Conservation (phyloP, 2,797 vertebrate genomes). For the Hippoglossus hippoglossus region DNA sequence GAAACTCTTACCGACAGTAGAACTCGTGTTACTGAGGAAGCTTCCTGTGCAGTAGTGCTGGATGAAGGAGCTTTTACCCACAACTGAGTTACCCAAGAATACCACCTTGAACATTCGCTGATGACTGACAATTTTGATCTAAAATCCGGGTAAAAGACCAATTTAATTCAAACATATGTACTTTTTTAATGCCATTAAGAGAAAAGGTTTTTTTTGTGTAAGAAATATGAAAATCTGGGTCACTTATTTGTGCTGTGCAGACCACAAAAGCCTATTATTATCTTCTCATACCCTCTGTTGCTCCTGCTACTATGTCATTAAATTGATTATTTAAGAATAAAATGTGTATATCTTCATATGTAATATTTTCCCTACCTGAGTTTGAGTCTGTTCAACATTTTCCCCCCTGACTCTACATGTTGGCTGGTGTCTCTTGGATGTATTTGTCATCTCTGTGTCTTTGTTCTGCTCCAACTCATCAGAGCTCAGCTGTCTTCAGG, state of each 20-base stretch:
- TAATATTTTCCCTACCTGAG: conserved; percentile 66
- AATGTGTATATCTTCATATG: conserved; percentile 18
- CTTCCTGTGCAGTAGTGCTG: conserved; percentile 84
- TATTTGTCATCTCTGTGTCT: conserved; percentile 69
- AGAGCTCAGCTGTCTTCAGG: conserved; percentile 77
- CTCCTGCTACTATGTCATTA: neutral
- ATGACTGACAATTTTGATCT: conserved; percentile 53
- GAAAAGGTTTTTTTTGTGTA: too few relatives aligned
- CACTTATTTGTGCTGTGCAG: too few relatives aligned
- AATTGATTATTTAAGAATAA: neutral
- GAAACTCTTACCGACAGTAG: conserved; percentile 83
- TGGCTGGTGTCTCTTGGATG: conserved; percentile 73
- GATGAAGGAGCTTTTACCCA: conserved; percentile 91
- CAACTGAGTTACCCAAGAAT: conserved; percentile 88
- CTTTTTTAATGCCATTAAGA: neutral
- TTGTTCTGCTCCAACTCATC: conserved; percentile 68
- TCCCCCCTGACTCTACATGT: conserved; percentile 60
- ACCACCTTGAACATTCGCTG: conserved; percentile 88
- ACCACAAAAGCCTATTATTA: too few relatives aligned
- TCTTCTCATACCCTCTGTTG: neutral
- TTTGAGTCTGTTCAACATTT: conserved; percentile 49
- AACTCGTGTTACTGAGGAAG: conserved; percentile 74
- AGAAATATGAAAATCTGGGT: too few relatives aligned
- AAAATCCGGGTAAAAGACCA: conserved; percentile 52
- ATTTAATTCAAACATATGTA: conserved; percentile 12